Percentiles rank a stretch among this genome's conserved stretches.
These are phyloP conservation scores for Eriosoma lanigerum DNA, from an alignment of 1,140 invertebrate genomes.

Conservation along the genomic window DNA sequence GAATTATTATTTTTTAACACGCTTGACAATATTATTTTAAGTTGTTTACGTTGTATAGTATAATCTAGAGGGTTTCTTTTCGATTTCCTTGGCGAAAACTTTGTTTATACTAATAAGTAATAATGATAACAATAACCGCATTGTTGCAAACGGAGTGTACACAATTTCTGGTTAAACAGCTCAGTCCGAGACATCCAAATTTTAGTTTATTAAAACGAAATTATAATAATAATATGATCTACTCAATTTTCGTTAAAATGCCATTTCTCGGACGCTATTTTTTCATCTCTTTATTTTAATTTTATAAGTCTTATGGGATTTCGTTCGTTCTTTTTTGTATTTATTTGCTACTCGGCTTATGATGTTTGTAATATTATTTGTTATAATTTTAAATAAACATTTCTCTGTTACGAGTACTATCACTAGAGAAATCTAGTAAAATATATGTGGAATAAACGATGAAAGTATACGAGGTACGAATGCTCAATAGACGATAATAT, in stretches of 20 bases:
- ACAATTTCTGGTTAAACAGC: background rate
- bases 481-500: no score
- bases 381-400: constrained; percentile 19
- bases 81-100: background rate
- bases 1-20: no score
- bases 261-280: no score
- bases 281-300: background rate
- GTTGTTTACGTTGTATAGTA: no score
- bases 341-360: background rate
- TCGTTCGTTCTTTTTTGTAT: no score
- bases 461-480: no score
- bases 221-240: background rate
- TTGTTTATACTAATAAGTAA: constrained; percentile 1
- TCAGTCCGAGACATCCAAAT: background rate
- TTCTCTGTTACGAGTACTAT: no score
- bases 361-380: background rate
- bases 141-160: no score
- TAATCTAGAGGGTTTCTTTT: background rate
- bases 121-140: background rate
- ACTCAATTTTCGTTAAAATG: background rate
- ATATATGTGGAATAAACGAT: no score
- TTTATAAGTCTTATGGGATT: background rate
- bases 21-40: no score
- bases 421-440: no score
- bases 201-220: constrained; percentile 34